Conservation (phyloP, 2,113 vertebrate genomes). For the Gyps fulvus region DNA sequence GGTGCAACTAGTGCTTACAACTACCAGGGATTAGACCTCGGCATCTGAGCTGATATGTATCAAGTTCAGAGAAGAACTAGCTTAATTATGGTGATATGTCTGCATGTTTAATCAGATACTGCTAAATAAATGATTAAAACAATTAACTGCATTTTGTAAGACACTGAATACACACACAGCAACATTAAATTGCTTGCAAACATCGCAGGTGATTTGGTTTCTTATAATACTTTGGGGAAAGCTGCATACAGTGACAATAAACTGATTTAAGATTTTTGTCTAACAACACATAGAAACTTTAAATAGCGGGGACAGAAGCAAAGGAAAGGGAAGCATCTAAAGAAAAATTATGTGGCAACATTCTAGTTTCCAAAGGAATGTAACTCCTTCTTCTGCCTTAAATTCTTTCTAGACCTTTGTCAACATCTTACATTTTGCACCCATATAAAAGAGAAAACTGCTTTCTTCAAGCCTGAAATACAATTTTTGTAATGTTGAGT, state of each 20-base stretch:
- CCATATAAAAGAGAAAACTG: background rate
- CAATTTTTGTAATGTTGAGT: background rate
- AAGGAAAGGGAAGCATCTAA: background rate
- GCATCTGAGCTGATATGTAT: background rate
- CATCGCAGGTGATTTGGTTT: background rate
- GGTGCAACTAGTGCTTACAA: background rate
- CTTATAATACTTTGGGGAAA: background rate
- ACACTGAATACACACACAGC: background rate
- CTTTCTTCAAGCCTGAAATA: background rate
- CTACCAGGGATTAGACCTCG: background rate
- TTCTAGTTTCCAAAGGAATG: background rate
- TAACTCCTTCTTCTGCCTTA: background rate
- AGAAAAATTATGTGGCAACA: background rate
- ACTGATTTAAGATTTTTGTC: background rate
- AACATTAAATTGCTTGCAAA: background rate
- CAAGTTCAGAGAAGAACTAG: background rate
- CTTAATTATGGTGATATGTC: background rate
- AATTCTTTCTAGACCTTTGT: background rate
- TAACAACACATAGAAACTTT: background rate
- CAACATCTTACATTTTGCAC: background rate
- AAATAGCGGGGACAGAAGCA: background rate
- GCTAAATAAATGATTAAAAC: conserved; percentile 15
- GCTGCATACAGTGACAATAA: background rate
- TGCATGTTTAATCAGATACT: conserved; percentile 10
- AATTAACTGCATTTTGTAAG: conserved; percentile 14